Base-by-base conservation (phyloP, 2,113 vertebrate genomes). In the Anarhynchus alexandrinus region DNA sequence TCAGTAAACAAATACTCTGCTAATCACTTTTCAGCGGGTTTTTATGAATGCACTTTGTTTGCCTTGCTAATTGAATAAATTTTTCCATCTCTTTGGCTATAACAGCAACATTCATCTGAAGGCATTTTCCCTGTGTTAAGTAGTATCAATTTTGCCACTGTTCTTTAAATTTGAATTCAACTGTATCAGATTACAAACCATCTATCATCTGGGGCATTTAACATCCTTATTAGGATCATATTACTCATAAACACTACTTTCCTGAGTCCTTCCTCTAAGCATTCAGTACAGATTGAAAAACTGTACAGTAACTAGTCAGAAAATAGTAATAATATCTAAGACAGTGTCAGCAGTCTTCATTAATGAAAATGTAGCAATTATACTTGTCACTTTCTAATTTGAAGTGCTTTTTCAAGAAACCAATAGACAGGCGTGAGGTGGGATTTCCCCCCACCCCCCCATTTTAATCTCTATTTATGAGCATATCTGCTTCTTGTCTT, bases 361-460 rank as follows among this genome's bases (percentile, higher is more conserved):
- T 70, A 74, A 16, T 42, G 22, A 83, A 87, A 64, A 42, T 29
- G 5, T 12, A 86, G 42, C 1, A 52, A 25, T 55, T 70, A 22
- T 8, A 40, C 8, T 54, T 64, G 12, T 9, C 9, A 19, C 9
- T 84, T 80, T 52, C 9, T 42, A 79, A 71, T n/a, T 51, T 78
- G 12, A 74, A 70, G 11, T 42, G 8, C 38, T 34, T 84, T 91
- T 93, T 92, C 23, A 72, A 49, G 32, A 77, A 90, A 94, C 54
- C 3, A 79, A 64, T 45, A 4, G 4, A 13, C 3, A 2, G 7
- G 10, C 15, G 4, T 23, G 22, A 58, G 27, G 34, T n/a, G 5
- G 22, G 1, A 4, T 2, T 22, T 38, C 27, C 0, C 6, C 1
- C 42, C 7, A 1, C 36, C 32, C 9, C 40, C 40, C 40, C 10